phyloP scores from a whole-genome alignment of 2,888 invertebrate genomes.

The Drosophila siamana region DNA sequence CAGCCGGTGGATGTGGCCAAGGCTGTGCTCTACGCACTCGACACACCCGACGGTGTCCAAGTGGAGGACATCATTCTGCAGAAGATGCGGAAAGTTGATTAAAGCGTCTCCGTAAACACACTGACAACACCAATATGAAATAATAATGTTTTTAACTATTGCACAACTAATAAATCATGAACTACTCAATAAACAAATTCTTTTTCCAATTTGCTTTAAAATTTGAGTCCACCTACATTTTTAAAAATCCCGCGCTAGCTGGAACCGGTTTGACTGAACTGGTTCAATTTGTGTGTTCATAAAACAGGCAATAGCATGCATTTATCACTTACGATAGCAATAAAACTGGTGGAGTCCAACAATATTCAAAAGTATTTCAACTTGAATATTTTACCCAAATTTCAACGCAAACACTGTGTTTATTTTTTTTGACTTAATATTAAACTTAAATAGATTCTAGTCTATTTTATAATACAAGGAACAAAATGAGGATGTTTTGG shows the following conservation, averaged over 20 bases:
- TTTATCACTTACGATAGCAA: background rate
- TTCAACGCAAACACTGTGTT: no score
- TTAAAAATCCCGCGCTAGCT: background rate
- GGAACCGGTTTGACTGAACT: constrained; percentile 14
- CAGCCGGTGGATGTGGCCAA: constrained; percentile 88
- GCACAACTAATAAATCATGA: background rate
- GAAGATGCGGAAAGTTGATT: constrained; percentile 76
- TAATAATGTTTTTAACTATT: background rate
- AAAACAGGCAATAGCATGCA: no score
- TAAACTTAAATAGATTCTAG: no score
- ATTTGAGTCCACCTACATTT: background rate
- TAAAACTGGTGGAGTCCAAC: background rate
- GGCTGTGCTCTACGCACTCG: constrained; percentile 87
- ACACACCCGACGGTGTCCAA: constrained; percentile 88
- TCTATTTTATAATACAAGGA: no score
- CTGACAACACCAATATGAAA: background rate
- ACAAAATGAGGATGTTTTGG: no score
- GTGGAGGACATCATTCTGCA: constrained; percentile 86
- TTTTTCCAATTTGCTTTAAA: background rate
- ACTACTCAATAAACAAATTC: background rate
- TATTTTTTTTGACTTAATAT: no score
- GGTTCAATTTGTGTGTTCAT: no score
- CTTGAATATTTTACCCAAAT: no score
- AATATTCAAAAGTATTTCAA: background rate
- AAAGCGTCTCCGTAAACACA: background rate